Base-by-base conservation (phyloP, 2,113 vertebrate species). In the Gila orcuttii region DNA sequence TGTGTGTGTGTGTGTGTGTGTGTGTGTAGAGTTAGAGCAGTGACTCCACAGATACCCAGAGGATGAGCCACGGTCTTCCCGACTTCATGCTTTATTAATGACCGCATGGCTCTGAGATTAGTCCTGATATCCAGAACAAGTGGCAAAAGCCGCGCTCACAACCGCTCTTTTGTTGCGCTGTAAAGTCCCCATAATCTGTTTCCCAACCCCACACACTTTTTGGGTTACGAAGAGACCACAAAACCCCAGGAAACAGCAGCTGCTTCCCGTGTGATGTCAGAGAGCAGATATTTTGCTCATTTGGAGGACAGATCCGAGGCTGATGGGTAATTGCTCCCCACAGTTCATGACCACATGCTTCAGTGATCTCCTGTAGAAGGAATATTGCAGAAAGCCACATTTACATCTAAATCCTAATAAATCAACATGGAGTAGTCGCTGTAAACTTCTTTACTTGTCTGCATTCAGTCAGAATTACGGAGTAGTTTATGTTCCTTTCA, bases 221-320 rank as follows among this genome's bases (percentile, higher is more conserved):
- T 87, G 57, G 31, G 88, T 90, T 86, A 83, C 87, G 86, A 60
- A 83, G 82, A 81, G 87, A 89, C 86, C 90, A 60, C 89, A 89
- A 88, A 93, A 87, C 91, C 76, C 85, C 13, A 69, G 68, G 62
- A 82, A 82, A 68, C 47, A 59, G 88, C 94, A 95, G 93, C 93
- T 95, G 95, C 93, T 94, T 94, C 93, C 95, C 93, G 87, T 39
- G 83, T 95, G 94, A 95, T 92, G 92, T 94, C 92, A 94, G 92
- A 92, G 74, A 57, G 28, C 88, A 94, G 93, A 86, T 93, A 94
- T 94, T 28, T 92, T 81, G 82, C 89, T 79, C 45, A 25, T 77
- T 47, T 55, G 62, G 89, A 89, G 88, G 85, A 80, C 88, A 88
- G 31, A 55, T 73, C 80, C 42, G 12, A 89, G 87, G 91, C 88